These are phyloP conservation scores for Papilio polyxenes DNA, from an alignment of 1,140 invertebrate species.

Conservation along the genomic window DNA sequence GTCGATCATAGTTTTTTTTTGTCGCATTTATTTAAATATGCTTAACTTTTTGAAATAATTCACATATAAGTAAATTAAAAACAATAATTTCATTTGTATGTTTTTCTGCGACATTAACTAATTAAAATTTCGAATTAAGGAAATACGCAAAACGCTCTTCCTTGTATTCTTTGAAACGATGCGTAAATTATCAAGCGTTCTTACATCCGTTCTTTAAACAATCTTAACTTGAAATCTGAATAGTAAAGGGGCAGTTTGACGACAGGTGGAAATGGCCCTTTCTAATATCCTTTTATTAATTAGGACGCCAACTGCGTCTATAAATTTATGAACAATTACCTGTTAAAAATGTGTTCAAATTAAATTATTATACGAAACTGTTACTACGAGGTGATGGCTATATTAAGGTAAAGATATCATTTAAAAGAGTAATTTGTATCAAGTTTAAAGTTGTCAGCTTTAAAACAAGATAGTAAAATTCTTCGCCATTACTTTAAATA, in stretches of 20 bases:
- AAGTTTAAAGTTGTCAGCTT: not conserved
- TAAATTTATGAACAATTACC: constrained; percentile 40
- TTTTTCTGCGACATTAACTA: no score
- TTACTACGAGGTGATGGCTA: not conserved
- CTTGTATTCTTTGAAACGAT: not conserved
- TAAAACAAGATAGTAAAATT: not conserved
- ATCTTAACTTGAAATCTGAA: constrained; percentile 58
- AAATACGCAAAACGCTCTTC: not conserved
- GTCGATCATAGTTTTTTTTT: no score
- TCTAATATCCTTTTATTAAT: constrained; percentile 68
- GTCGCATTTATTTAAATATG: no score
- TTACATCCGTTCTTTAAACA: constrained; percentile 53
- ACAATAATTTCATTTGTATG: no score
- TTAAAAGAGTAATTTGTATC: not conserved
- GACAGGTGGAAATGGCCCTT: constrained; percentile 67
- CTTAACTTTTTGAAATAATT: no score
- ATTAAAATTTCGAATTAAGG: not conserved
- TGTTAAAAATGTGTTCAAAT: not conserved
- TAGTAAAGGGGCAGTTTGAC: constrained; percentile 49
- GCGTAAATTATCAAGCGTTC: constrained; percentile 19
- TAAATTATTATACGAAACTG: not conserved
- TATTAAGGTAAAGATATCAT: not conserved
- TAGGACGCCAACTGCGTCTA: constrained; percentile 51
- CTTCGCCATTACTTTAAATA: no score
- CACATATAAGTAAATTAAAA: no score